Conservation (phyloP, 1,140 invertebrate species). For the Hirudo medicinalis region DNA sequence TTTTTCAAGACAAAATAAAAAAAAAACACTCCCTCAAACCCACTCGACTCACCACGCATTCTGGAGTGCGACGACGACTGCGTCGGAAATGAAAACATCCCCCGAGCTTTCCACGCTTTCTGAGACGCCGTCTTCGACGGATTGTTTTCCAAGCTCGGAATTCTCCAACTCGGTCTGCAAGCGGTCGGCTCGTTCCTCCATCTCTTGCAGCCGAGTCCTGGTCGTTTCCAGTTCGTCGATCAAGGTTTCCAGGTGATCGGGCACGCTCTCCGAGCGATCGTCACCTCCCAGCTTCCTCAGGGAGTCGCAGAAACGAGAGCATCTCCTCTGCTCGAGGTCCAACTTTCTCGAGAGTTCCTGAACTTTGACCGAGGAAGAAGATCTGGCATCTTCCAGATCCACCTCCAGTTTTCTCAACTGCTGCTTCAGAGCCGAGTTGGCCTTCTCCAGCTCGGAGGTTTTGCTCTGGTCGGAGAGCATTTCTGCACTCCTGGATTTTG, state of each 20-base stretch:
- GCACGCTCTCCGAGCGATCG: not conserved
- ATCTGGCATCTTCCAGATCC: not conserved
- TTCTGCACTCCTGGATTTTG: constrained; percentile 2
- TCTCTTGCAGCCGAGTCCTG: too few species aligned
- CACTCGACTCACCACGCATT: too few species aligned
- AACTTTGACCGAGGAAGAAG: constrained; percentile 9
- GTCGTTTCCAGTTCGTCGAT: too few species aligned
- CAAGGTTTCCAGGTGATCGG: too few species aligned
- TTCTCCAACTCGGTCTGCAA: not conserved
- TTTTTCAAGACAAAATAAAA: too few species aligned
- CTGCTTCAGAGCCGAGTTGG: constrained; percentile 17
- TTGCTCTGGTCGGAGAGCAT: not conserved
- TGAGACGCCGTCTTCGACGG: too few species aligned
- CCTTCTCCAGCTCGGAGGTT: constrained; percentile 6
- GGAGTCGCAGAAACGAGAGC: constrained; percentile 12
- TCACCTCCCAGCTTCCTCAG: not conserved
- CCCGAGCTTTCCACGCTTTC: too few species aligned
- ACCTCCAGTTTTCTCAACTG: constrained; percentile 19
- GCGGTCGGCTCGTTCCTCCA: not conserved
- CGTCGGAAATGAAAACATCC: too few species aligned
- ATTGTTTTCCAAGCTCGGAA: not conserved
- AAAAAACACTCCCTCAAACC: too few species aligned
- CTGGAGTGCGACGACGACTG: too few species aligned
- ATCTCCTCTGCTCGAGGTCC: constrained; percentile 2
- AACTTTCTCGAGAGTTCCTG: constrained; percentile 18